Conservation (phyloP, 1,140 invertebrate species). For the Oryzaephilus surinamensis region DNA sequence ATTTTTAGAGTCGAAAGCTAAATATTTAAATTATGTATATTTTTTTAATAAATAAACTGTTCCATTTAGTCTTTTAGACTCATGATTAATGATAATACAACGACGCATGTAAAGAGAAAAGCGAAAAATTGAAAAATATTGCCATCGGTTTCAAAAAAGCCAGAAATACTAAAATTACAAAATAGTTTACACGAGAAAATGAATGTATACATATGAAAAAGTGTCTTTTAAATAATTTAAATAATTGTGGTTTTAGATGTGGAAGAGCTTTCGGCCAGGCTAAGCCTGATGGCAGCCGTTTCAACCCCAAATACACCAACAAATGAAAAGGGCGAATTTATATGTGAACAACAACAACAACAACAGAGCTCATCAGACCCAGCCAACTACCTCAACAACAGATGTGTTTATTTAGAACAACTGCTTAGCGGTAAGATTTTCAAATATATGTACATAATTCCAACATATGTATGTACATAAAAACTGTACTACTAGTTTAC, state of each 20-base stretch:
- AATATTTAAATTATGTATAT: too few species aligned
- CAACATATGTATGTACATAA: conserved; percentile 9
- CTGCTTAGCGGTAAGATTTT: conserved; percentile 23
- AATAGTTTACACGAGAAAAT: not conserved
- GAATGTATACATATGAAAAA: too few species aligned
- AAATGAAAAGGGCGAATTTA: conserved; percentile 20
- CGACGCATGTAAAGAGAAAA: too few species aligned
- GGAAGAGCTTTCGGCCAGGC: conserved; percentile 39
- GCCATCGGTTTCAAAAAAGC: not conserved
- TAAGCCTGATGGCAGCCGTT: conserved; percentile 38
- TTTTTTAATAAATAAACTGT: too few species aligned
- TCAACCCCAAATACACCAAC: conserved; percentile 36
- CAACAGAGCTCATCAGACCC: too few species aligned
- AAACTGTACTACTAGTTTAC: conserved; percentile 5
- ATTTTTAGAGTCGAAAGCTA: too few species aligned
- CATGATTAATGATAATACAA: too few species aligned
- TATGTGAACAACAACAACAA: too few species aligned
- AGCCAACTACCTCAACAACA: conserved; percentile 25
- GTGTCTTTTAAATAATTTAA: too few species aligned
- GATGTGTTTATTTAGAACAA: conserved; percentile 31
- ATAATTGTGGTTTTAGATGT: conserved; percentile 31
- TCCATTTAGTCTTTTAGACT: too few species aligned
- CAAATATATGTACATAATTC: too few species aligned
- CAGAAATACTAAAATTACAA: conserved; percentile 1
- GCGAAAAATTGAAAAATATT: too few species aligned